These are phyloP conservation scores for Mamestra configurata DNA, from an alignment of 1,140 invertebrate species.

Conservation along the genomic window DNA sequence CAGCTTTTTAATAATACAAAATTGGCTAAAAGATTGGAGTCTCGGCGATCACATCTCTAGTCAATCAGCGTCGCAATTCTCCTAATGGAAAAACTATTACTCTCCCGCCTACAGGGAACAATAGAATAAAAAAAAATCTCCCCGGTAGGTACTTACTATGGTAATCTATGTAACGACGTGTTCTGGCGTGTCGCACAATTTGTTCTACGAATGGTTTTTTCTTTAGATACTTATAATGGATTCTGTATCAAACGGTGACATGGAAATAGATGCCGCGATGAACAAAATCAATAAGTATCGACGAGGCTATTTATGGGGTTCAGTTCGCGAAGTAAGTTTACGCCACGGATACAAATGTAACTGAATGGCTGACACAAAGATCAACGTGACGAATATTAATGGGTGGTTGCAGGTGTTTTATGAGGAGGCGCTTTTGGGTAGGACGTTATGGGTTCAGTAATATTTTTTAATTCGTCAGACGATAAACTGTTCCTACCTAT, in stretches of 20 bases:
- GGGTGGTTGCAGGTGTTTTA: not conserved
- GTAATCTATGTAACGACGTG: constrained; percentile 50
- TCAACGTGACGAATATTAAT: constrained; percentile 5
- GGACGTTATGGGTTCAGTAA: no score
- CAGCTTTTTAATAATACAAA: constrained; percentile 25
- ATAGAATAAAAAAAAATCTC: constrained; percentile 58
- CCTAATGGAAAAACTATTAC: constrained; percentile 71
- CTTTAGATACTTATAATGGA: constrained; percentile 15
- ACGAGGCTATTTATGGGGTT: not conserved
- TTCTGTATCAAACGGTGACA: not conserved
- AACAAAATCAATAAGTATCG: constrained; percentile 18
- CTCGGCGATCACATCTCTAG: constrained; percentile 53
- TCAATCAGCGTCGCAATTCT: constrained; percentile 60
- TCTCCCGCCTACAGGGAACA: constrained; percentile 58
- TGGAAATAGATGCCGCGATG: constrained; percentile 1
- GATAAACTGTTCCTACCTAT: no score
- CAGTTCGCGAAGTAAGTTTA: not conserved
- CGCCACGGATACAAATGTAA: not conserved
- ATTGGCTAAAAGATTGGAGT: constrained; percentile 27
- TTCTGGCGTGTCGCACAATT: constrained; percentile 55
- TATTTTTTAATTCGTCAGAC: no score
- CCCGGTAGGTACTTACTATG: constrained; percentile 36
- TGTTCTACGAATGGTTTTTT: constrained; percentile 57
- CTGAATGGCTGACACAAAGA: not conserved
- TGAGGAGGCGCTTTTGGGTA: not conserved